phyloP scores from a whole-genome alignment of 1,140 invertebrate species.

The Hesperophylax magnus region DNA sequence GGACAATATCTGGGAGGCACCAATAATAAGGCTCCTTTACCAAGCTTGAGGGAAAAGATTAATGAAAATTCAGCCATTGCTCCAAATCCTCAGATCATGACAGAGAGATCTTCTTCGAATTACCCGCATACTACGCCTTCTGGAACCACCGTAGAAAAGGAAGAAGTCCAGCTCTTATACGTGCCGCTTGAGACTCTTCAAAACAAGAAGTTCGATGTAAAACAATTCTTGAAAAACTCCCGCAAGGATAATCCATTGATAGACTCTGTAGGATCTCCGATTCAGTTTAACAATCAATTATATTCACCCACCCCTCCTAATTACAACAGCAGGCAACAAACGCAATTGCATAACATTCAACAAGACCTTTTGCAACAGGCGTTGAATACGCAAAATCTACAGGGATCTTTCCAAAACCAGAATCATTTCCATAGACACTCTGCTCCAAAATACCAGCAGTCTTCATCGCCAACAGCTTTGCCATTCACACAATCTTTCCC shows the following conservation, averaged over 20 bases:
- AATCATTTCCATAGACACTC: constrained; percentile 46
- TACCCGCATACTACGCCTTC: constrained; percentile 52
- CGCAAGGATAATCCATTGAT: constrained; percentile 61
- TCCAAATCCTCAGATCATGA: constrained; percentile 53
- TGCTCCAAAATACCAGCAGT: constrained; percentile 57
- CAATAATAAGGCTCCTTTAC: constrained; percentile 64
- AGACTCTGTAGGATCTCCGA: constrained; percentile 60
- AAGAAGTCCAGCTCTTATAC: constrained; percentile 84
- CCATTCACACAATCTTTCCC: constrained; percentile 66
- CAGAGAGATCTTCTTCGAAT: constrained; percentile 57
- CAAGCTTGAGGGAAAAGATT: constrained; percentile 50
- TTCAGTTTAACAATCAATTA: constrained; percentile 55
- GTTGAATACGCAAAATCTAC: constrained; percentile 52
- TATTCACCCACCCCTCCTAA: constrained; percentile 57
- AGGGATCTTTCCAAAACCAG: constrained; percentile 51
- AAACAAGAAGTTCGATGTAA: constrained; percentile 71
- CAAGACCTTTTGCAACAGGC: constrained; percentile 55
- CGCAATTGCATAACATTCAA: constrained; percentile 53
- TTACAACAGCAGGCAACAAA: constrained; percentile 51
- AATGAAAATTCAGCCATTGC: constrained; percentile 55
- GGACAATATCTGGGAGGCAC: constrained; percentile 57
- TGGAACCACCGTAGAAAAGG: constrained; percentile 65
- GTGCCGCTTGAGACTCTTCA: constrained; percentile 84
- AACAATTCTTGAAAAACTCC: constrained; percentile 61
- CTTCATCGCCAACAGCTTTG: constrained; percentile 61